These are phyloP conservation scores for Euplagia quadripunctaria DNA, from an alignment of 2,888 invertebrate species.

Conservation along the genomic window DNA sequence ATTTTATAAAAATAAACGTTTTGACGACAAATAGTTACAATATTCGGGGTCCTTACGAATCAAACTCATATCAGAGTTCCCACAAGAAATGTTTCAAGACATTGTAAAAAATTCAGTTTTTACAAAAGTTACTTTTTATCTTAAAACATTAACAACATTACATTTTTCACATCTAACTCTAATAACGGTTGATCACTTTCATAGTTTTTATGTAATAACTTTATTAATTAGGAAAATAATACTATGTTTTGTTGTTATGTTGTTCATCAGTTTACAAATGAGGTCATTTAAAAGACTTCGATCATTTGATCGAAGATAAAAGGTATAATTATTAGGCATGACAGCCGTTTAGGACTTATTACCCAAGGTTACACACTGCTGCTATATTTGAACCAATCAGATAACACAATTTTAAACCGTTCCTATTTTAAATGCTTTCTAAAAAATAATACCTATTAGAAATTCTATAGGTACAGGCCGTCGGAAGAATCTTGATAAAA, in stretches of 20 bases:
- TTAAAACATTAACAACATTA: slow-evolving; percentile 89
- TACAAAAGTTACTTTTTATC: slow-evolving; percentile 90
- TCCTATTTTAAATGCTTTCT: background rate
- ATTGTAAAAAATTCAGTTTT: slow-evolving; percentile 90
- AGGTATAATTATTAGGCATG: background rate
- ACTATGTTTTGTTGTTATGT: slow-evolving; percentile 51
- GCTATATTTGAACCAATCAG: slow-evolving; percentile 18
- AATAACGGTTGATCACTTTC: slow-evolving; percentile 85
- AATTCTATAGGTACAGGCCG: slow-evolving; percentile 39
- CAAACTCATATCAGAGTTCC: slow-evolving; percentile 77
- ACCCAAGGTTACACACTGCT: slow-evolving; percentile 40
- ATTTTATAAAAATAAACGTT: slow-evolving; percentile 88
- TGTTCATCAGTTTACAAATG: slow-evolving; percentile 30
- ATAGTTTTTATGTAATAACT: slow-evolving; percentile 66
- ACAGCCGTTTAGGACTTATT: slow-evolving; percentile 5
- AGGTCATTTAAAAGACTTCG: slow-evolving; percentile 16
- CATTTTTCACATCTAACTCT: slow-evolving; percentile 86
- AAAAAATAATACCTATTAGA: slow-evolving; percentile 16
- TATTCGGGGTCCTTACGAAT: slow-evolving; percentile 86
- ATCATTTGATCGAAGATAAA: too few relatives aligned
- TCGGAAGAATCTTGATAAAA: slow-evolving; percentile 22
- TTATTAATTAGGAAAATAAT: slow-evolving; percentile 83
- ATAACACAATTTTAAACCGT: background rate
- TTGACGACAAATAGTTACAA: slow-evolving; percentile 88
- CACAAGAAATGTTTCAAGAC: slow-evolving; percentile 90